Conservation (phyloP, 2,797 vertebrate genomes). For the Babyrousa celebensis region DNA sequence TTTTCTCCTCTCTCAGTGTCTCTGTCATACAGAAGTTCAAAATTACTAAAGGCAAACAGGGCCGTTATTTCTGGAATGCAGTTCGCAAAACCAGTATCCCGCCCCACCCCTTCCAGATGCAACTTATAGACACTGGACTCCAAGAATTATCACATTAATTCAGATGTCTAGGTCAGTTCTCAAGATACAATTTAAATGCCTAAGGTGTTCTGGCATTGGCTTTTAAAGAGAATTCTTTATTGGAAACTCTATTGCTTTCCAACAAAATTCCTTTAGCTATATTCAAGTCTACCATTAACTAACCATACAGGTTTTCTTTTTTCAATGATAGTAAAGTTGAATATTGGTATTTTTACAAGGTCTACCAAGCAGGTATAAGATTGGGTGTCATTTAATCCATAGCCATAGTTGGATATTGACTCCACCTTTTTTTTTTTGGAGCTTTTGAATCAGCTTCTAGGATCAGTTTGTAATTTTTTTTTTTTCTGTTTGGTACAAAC, state of each 20-base stretch:
- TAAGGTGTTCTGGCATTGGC: not conserved
- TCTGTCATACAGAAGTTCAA: not conserved
- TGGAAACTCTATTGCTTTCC: not conserved
- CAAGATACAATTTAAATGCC: constrained; percentile 26
- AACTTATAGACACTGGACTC: not conserved
- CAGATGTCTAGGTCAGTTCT: not conserved
- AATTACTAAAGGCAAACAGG: constrained; percentile 57
- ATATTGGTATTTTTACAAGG: not conserved
- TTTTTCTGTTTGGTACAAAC: rapidly evolving
- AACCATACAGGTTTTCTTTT: not conserved
- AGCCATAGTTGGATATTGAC: not conserved
- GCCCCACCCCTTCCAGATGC: not conserved
- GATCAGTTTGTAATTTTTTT: too few species aligned
- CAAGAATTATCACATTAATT: constrained; percentile 48
- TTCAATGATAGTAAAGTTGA: not conserved
- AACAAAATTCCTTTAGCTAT: not conserved
- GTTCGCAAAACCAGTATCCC: not conserved
- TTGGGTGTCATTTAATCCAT: not conserved
- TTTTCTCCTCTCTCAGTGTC: not conserved
- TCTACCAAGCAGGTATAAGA: not conserved
- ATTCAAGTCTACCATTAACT: not conserved
- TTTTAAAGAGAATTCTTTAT: constrained; percentile 27
- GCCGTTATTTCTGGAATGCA: constrained; percentile 64
- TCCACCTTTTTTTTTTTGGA: not conserved
- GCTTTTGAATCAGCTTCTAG: not conserved